Evolutionary conservation across 2,797 vertebrate species (phyloP).

Genomic region (Rhinophrynus dorsalis): DNA sequence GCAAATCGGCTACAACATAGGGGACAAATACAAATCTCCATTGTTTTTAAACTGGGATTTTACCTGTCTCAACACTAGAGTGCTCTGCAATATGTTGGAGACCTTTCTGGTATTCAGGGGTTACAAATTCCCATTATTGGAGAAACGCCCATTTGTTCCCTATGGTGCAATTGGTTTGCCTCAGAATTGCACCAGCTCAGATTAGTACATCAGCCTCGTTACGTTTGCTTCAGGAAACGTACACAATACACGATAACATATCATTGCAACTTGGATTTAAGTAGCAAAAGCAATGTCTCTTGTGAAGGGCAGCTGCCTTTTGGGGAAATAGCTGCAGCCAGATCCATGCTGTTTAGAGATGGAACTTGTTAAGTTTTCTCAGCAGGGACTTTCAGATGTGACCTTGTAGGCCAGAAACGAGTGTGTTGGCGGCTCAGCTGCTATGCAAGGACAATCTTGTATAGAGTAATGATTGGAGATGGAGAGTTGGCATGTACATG

Average conservation of each 20-base stretch:
- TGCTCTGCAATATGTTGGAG: no score
- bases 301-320: slow-evolving; percentile 57
- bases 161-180: no score
- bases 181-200: no score
- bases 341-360: slow-evolving; percentile 60
- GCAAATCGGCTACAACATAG: no score
- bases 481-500: slow-evolving; percentile 54
- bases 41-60: no score
- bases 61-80: no score
- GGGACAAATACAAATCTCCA: no score
- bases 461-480: slow-evolving; percentile 55
- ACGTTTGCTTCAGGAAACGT: neutral
- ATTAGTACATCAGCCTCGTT: no score
- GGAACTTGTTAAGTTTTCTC: slow-evolving; percentile 63
- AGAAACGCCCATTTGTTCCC: no score
- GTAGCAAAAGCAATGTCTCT: slow-evolving; percentile 18
- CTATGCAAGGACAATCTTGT: slow-evolving; percentile 53
- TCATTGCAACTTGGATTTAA: slow-evolving; percentile 20
- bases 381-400: slow-evolving; percentile 57
- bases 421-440: slow-evolving; percentile 60
- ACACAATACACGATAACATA: slow-evolving; percentile 11
- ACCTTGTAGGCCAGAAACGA: slow-evolving; percentile 60
- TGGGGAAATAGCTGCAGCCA: slow-evolving; percentile 51
- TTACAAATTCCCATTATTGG: no score
- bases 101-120: no score